phyloP scores from a whole-genome alignment of 2,888 invertebrate species.

The Petrophora chlorosata region DNA sequence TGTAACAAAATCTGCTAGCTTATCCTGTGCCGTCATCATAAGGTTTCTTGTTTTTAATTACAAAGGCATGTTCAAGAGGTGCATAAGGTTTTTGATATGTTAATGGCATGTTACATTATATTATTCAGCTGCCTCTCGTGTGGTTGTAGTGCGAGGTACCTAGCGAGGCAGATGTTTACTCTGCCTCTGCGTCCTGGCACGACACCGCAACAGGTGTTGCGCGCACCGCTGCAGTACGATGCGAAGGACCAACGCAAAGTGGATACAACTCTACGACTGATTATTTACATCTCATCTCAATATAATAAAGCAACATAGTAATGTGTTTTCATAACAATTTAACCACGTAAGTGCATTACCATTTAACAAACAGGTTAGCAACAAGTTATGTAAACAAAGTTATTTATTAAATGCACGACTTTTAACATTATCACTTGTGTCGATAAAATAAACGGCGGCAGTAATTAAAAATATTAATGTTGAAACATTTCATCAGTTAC shows the following conservation, averaged over 20 bases:
- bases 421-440: not conserved
- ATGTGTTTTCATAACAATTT: not conserved
- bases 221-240: not conserved
- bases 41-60: not conserved
- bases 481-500: not conserved
- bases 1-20: too few relatives aligned
- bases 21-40: too few relatives aligned
- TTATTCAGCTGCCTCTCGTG: conserved; percentile 5
- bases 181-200: conserved; percentile 7
- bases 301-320: not conserved
- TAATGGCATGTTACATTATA: conserved; percentile 1
- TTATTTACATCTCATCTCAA: too few relatives aligned
- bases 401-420: conserved; percentile 1
- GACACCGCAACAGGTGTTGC: conserved; percentile 19
- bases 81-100: not conserved
- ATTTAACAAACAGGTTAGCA: conserved; percentile 1
- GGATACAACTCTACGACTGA: not conserved
- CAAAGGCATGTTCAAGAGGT: not conserved
- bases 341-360: not conserved
- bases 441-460: not conserved
- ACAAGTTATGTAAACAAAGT: conserved; percentile 2
- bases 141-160: not conserved
- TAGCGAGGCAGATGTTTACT: conserved; percentile 20
- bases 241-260: not conserved
- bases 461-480: not conserved